These are phyloP conservation scores for Centroberyx gerrardi DNA, from an alignment of 2,797 vertebrate species.

Conservation along the genomic window DNA sequence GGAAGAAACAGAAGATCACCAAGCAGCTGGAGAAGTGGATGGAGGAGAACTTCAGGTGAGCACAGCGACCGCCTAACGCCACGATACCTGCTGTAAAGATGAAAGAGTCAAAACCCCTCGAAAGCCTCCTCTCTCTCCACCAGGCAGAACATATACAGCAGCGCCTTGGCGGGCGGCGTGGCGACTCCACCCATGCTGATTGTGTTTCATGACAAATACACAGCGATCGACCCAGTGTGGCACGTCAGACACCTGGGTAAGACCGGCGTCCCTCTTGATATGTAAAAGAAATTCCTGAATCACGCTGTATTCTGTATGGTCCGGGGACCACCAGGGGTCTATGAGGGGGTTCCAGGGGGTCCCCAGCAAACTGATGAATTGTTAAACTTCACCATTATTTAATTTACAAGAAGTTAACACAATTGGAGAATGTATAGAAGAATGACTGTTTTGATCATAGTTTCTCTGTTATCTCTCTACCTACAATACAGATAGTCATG, in stretches of 20 bases:
- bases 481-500: too few species aligned
- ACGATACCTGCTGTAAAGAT: neutral
- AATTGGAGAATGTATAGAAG: too few species aligned
- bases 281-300: neutral
- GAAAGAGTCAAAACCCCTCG: too few species aligned
- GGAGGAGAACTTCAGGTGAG: constrained; percentile 92
- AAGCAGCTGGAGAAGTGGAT: constrained; percentile 97
- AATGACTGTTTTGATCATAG: too few species aligned
- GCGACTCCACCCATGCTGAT: constrained; percentile 95
- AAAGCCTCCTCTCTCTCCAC: constrained; percentile 2
- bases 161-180: constrained; percentile 92
- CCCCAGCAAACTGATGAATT: too few species aligned
- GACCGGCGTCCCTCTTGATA: constrained; percentile 15
- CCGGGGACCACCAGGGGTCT: too few species aligned
- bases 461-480: too few species aligned
- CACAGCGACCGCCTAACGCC: too few species aligned
- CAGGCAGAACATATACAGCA: constrained; percentile 95
- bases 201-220: constrained; percentile 94
- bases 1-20: constrained; percentile 95
- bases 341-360: too few species aligned
- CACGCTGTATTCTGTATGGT: too few species aligned
- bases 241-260: constrained; percentile 95
- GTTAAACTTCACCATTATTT: too few species aligned
- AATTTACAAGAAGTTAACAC: too few species aligned
- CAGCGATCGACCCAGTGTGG: constrained; percentile 93